These are phyloP conservation scores for Leptinotarsa lineolata DNA, from an alignment of 1,140 invertebrate species.

Conservation along the genomic window DNA sequence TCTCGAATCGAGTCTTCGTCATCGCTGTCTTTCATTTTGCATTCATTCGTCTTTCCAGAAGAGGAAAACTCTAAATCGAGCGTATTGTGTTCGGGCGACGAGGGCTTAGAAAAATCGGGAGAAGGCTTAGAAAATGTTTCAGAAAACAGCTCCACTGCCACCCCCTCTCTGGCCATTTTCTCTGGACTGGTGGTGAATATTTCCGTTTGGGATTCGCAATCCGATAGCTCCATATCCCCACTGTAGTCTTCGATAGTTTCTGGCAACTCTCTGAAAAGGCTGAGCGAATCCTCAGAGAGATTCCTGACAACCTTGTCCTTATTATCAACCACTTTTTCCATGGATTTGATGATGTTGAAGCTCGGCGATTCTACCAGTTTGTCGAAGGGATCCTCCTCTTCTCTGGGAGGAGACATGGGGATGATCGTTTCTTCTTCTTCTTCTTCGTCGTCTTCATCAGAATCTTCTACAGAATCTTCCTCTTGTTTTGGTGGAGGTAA, in stretches of 20 bases:
- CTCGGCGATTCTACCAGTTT: constrained; percentile 58
- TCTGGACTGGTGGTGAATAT: constrained; percentile 57
- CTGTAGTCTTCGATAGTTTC: constrained; percentile 61
- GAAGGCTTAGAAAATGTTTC: constrained; percentile 55
- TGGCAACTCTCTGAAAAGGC: constrained; percentile 48
- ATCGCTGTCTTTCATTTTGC: constrained; percentile 55
- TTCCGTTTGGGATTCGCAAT: constrained; percentile 62
- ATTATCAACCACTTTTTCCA: constrained; percentile 29
- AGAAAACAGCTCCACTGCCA: constrained; percentile 61
- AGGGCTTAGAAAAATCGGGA: constrained; percentile 31
- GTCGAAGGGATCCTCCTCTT: constrained; percentile 58
- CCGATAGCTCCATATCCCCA: constrained; percentile 61
- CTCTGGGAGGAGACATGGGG: constrained; percentile 3
- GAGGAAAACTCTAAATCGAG: constrained; percentile 50
- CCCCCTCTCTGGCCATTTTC: constrained; percentile 49
- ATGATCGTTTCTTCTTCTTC: constrained; percentile 31
- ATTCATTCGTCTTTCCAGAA: constrained; percentile 46
- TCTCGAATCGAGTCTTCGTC: constrained; percentile 63
- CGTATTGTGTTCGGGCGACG: constrained; percentile 52
- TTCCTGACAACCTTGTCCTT: constrained; percentile 40
- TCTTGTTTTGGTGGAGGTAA: constrained; percentile 39
- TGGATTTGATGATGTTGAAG: constrained; percentile 46
- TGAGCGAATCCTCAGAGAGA: constrained; percentile 45
- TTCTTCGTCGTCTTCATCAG: constrained; percentile 41
- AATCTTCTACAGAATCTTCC: constrained; percentile 40